Evolutionary conservation across 2,797 vertebrate species (phyloP).

Genomic region (Craterocephalus amniculus): DNA sequence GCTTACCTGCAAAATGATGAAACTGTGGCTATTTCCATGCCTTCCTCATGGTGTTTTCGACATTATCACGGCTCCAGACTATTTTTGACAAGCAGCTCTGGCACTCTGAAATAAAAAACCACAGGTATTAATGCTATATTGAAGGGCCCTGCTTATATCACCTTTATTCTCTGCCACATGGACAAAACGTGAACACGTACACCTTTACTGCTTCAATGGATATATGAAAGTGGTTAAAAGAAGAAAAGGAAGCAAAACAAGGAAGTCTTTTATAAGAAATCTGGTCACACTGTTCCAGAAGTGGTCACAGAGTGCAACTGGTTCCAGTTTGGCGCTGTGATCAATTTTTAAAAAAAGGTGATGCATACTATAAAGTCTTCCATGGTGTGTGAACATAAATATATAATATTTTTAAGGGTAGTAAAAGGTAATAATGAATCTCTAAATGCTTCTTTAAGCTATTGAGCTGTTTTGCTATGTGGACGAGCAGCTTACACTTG

Average conservation of each 20-base stretch:
- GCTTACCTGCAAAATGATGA: conserved; percentile 3
- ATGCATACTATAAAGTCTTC: neutral
- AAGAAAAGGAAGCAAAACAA: neutral
- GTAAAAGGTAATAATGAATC: neutral
- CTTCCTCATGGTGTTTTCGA: conserved; percentile 1
- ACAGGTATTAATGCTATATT: too few species aligned
- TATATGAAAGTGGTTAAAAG: too few species aligned
- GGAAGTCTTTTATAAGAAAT: neutral
- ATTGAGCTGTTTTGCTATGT: neutral
- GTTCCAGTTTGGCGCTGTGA: neutral
- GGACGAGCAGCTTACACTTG: neutral
- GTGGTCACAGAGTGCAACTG: neutral
- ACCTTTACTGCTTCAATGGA: neutral
- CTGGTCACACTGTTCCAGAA: neutral
- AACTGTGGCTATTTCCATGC: conserved; percentile 11
- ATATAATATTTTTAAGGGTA: neutral
- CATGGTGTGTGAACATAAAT: neutral
- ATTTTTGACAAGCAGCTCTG: too few species aligned
- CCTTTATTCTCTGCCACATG: neutral
- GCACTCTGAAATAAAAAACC: too few species aligned
- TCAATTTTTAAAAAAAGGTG: neutral
- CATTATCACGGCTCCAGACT: neutral
- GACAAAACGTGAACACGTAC: too few species aligned
- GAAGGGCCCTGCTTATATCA: neutral
- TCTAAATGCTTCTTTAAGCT: conserved; percentile 6